Conservation (phyloP, 2,113 vertebrate genomes). For the Andinoacara biseriatus region DNA sequence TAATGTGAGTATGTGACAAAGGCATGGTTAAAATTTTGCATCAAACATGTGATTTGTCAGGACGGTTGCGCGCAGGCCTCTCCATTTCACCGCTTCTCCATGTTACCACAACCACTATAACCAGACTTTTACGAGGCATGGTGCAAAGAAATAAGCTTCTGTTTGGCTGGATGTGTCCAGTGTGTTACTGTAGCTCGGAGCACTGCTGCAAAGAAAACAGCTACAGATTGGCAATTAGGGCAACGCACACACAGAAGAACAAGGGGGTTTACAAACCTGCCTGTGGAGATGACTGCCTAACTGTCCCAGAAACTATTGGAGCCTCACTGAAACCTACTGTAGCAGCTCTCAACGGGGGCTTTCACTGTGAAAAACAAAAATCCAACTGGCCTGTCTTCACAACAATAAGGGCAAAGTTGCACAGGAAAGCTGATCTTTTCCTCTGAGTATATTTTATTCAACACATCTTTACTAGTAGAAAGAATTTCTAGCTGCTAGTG, state of each 20-base stretch:
- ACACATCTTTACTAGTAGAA: constrained; percentile 22
- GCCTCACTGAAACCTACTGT: constrained; percentile 66
- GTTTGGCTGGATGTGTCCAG: constrained; percentile 40
- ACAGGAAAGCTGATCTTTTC: constrained; percentile 13
- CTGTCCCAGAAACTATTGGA: constrained; percentile 75
- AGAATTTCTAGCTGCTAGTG: background rate
- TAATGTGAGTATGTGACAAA: constrained; percentile 12
- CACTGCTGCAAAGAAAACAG: constrained; percentile 55
- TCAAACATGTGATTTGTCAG: background rate
- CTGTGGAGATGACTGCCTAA: constrained; percentile 56
- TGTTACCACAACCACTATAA: background rate
- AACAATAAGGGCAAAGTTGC: constrained; percentile 29
- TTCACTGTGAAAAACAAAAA: constrained; percentile 53
- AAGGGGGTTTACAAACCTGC: constrained; percentile 63
- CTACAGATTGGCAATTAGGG: constrained; percentile 69
- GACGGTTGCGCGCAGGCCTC: background rate
- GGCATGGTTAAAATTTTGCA: constrained; percentile 40
- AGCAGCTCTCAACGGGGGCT: constrained; percentile 53
- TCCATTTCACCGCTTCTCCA: constrained; percentile 5
- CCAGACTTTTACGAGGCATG: constrained; percentile 36
- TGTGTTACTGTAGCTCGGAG: constrained; percentile 41
- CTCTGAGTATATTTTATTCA: background rate
- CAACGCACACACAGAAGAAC: constrained; percentile 49
- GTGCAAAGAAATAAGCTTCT: constrained; percentile 31
- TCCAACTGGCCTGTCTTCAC: constrained; percentile 27